Conservation (phyloP, 92 coral and sea anemone species). For the Zoanthus sociatus region DNA sequence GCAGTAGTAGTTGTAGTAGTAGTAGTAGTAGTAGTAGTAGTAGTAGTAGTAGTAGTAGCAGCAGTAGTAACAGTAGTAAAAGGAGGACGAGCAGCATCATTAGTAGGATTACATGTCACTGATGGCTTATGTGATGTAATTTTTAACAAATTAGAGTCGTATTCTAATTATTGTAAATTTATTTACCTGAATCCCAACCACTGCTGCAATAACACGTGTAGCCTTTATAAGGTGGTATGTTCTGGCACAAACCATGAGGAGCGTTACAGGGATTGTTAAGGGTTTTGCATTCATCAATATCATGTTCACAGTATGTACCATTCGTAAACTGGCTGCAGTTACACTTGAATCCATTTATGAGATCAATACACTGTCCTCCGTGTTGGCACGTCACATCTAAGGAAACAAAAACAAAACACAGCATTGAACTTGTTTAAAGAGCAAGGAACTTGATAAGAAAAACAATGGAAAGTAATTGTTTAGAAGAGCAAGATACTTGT, state of each 20-base stretch:
- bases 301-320: constrained; percentile 76
- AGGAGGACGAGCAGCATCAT: not conserved
- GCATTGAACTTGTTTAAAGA: not conserved
- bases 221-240: not conserved
- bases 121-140: not conserved
- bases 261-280: constrained; percentile 42
- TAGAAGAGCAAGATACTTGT: too few relatives aligned
- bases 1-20: not conserved
- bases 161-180: not conserved
- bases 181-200: constrained; percentile 34
- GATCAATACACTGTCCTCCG: constrained; percentile 72
- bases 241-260: constrained; percentile 3
- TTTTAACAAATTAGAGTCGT: too few relatives aligned
- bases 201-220: constrained; percentile 10
- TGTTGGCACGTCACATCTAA: constrained; percentile 29
- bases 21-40: not conserved
- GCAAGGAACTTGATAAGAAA: not conserved
- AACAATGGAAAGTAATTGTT: too few relatives aligned
- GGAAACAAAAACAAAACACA: not conserved
- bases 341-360: constrained; percentile 71
- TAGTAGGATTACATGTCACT: not conserved
- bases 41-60: not conserved
- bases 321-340: constrained; percentile 76
- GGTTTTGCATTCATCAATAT: constrained; percentile 70
- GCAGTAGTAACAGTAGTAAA: not conserved